These are phyloP conservation scores for Spinus olivaceus DNA, from an alignment of 2,797 vertebrate genomes.

Conservation along the genomic window DNA sequence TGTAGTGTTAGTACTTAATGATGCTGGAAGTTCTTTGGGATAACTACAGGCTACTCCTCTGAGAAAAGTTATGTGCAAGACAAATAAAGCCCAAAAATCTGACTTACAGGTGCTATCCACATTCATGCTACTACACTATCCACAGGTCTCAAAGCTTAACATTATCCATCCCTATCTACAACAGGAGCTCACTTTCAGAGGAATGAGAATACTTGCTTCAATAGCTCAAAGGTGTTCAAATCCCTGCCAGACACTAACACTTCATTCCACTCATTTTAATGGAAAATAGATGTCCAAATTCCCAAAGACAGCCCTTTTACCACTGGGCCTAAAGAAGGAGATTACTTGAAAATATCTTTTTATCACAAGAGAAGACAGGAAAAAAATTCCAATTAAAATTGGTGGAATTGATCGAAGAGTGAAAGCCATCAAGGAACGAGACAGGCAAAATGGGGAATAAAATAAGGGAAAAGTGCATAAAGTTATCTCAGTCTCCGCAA, in stretches of 20 bases:
- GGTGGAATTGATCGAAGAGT: slow-evolving; percentile 56
- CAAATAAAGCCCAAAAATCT: neutral
- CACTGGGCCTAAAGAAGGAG: slow-evolving; percentile 49
- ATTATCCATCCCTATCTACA: neutral
- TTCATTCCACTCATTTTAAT: slow-evolving; percentile 54
- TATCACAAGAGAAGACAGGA: slow-evolving; percentile 57
- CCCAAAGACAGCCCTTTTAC: slow-evolving; percentile 55
- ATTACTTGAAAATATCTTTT: slow-evolving; percentile 63
- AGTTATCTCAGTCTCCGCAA: slow-evolving; percentile 26
- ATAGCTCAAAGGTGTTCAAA: slow-evolving; percentile 58
- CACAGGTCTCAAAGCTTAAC: slow-evolving; percentile 8
- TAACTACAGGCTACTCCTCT: neutral
- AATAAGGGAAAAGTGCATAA: slow-evolving; percentile 30
- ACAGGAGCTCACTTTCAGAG: neutral
- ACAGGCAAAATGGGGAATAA: slow-evolving; percentile 50
- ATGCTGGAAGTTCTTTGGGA: neutral
- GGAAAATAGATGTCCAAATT: slow-evolving; percentile 59
- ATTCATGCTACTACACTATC: neutral
- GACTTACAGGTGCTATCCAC: neutral
- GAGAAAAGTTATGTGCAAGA: neutral
- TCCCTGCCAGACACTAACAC: slow-evolving; percentile 39
- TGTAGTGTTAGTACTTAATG: neutral
- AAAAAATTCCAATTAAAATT: slow-evolving; percentile 68
- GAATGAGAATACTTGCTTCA: slow-evolving; percentile 3
- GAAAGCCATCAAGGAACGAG: slow-evolving; percentile 57